phyloP scores from a whole-genome alignment of 2,888 invertebrate species.

The Heliconius cydno region DNA sequence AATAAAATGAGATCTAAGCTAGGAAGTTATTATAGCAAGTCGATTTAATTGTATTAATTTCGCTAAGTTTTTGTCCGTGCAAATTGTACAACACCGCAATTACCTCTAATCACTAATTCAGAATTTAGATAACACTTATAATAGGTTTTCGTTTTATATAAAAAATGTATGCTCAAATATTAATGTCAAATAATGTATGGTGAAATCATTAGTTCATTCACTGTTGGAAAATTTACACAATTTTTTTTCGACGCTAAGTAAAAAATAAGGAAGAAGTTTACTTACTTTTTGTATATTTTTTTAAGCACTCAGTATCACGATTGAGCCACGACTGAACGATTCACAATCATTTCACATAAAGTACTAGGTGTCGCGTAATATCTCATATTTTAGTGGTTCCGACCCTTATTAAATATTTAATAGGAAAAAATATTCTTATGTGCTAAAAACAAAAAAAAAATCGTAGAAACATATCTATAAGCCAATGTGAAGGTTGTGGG shows the following conservation, averaged over 20 bases:
- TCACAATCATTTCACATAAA: slow-evolving; percentile 24
- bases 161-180: background rate
- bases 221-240: background rate
- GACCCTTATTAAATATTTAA: background rate
- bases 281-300: slow-evolving; percentile 38
- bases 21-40: background rate
- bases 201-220: background rate
- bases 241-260: too few relatives aligned
- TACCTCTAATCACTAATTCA: background rate
- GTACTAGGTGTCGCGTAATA: background rate
- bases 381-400: slow-evolving; percentile 6
- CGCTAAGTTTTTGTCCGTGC: background rate
- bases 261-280: slow-evolving; percentile 31
- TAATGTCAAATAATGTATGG: background rate
- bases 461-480: too few relatives aligned
- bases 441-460: too few relatives aligned
- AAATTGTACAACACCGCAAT: background rate
- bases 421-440: background rate
- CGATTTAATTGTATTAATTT: background rate
- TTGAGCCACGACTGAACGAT: slow-evolving; percentile 18
- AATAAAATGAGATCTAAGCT: background rate
- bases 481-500: too few relatives aligned
- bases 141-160: background rate
- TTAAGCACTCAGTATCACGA: slow-evolving; percentile 20
- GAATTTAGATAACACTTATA: background rate